phyloP scores from a whole-genome alignment of 2,797 vertebrate species.

The Telmatherina bonti region DNA sequence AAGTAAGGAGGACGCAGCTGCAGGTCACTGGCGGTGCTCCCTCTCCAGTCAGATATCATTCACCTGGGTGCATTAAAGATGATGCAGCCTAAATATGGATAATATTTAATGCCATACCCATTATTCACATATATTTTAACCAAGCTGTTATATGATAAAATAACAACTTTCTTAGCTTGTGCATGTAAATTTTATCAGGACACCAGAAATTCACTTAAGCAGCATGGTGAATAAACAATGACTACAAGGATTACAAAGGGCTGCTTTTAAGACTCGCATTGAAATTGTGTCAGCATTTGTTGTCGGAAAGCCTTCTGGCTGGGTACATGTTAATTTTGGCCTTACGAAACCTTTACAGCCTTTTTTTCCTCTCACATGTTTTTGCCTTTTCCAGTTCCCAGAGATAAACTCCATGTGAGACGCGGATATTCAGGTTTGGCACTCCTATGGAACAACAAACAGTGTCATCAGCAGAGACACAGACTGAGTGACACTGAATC shows the following conservation, averaged over 20 bases:
- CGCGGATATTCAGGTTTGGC: background rate
- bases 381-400: background rate
- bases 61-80: constrained; percentile 32
- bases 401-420: no score
- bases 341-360: background rate
- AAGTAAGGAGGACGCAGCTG: constrained; percentile 33
- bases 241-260: background rate
- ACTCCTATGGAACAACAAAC: constrained; percentile 1
- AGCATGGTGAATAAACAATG: constrained; percentile 13
- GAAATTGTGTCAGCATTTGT: background rate
- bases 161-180: constrained; percentile 12
- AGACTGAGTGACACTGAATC: background rate
- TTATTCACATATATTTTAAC: constrained; percentile 41
- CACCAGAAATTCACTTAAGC: constrained; percentile 11
- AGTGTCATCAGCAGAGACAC: constrained; percentile 1
- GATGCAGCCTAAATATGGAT: constrained; percentile 49
- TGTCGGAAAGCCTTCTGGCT: background rate
- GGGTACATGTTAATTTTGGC: background rate
- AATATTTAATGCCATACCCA: constrained; percentile 26
- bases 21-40: constrained; percentile 17
- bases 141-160: constrained; percentile 34
- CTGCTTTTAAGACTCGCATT: background rate
- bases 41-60: constrained; percentile 45
- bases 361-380: no score
- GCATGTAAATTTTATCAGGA: background rate